Evolutionary conservation across 1,140 invertebrate genomes (phyloP), one percentile per base, ranked within the genome.

Genomic region (Drosophila persimilis): DNA sequence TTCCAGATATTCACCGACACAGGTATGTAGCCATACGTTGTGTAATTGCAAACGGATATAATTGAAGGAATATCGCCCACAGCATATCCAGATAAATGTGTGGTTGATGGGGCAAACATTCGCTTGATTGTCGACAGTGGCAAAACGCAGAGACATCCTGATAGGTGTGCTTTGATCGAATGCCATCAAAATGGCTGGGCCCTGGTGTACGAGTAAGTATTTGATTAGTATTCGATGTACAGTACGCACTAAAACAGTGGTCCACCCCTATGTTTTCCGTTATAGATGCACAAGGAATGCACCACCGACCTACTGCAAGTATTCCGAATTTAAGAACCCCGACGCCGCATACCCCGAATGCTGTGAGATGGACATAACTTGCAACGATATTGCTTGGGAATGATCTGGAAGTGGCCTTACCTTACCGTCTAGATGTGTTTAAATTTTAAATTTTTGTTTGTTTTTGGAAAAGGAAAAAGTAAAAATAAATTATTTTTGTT

Each of bases 111-210:
- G 55, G 1, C 9, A n/a, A 7, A 17, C 9, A 13, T 31, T 67
- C 9, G 3, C 65, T 13, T 67, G 8, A 13, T 65, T 0, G 47
- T 77, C 7, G 9, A 47, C 1, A 59, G 17, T 22, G 53, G 64
- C 1, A 3, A 74, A 15, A 13, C 29, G 1, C 13, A 22, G 0
- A 31, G 17, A 6, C 66, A 80, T 59, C 80, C 80, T 20, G 57
- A 26, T 6, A 51, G 73, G 39, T 85, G 80, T 26, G 57, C 57
- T 0, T 22, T 54, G 3, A 50, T 85, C 6, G 67, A 57, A 5
- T 85, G 80, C 15, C 77, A 67, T 6, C 48, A 15, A n/a, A n/a
- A 77, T 6, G 58, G 80, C 17, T 85, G 73, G 72, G 80, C 76
- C 6, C 15, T 85, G 41, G 46, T 85, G 13, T 70, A 77, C 31